Evolutionary conservation across 1,140 invertebrate species (phyloP), one percentile per base, ranked within the genome.

Genomic region (Grapholita molesta): DNA sequence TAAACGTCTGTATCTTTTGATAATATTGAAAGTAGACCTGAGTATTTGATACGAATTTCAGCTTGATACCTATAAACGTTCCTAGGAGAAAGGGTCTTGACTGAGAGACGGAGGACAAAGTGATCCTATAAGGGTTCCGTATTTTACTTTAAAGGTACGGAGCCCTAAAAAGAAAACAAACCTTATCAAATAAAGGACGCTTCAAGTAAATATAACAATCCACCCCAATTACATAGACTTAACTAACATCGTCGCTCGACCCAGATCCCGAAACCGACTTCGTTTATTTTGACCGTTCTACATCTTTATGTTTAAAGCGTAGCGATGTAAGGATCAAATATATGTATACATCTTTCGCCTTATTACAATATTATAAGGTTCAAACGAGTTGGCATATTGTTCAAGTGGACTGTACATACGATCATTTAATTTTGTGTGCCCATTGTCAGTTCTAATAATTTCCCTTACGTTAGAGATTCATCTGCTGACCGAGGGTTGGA

Each of bases 401-500:
- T 9, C 15, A 48, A 12, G 18, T 8, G 15, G n/a, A 48, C 18
- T 21, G 42, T 9, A 48, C 18, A 6, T 48, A 48, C 42, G 42
- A 2, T 48, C 42, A 21, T 48, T 48, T 18, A 21, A n/a, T 48
- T 48, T 48, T 8, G 42, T 48, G 6, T 21, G 15, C 7, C 42
- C 8, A 48, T 32, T 61, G 55, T 61, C 55, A 28, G 24, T 25
- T 4, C 18, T 9, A 6, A 30, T 61, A 61, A 61, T 61, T 61
- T 21, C 55, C 53, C 55, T 61, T 61, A 61, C 25, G 55, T 15
- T 61, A 12, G 24, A 28, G 55, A 28, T 61, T 61, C 55, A 30
- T 15, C 53, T 28, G 55, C 55, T 61, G 55, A 61, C 55, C 25
- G 25, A 61, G 55, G 55, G 55, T 61, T 5, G 55, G 28, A 61